Conservation (phyloP, 2,888 invertebrate species). For the Ochropacha duplaris region DNA sequence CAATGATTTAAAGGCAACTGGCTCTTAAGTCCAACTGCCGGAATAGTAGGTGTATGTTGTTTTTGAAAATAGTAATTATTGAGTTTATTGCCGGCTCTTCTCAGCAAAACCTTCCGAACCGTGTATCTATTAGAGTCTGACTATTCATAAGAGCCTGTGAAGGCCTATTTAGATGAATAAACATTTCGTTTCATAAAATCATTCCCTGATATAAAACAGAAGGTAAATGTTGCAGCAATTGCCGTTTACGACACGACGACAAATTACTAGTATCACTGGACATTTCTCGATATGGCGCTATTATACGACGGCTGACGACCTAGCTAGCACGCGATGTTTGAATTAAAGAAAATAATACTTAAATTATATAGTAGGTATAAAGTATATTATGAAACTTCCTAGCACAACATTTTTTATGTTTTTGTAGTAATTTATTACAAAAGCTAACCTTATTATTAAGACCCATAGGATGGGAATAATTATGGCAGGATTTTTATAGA, state of each 20-base stretch:
- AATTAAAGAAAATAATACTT: conserved; percentile 53
- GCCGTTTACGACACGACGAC: conserved; percentile 21
- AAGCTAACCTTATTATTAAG: neutral
- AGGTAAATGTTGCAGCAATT: neutral
- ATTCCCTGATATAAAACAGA: no score
- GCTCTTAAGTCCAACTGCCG: no score
- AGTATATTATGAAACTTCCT: conserved; percentile 1
- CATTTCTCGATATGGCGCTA: conserved; percentile 33
- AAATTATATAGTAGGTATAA: conserved; percentile 39
- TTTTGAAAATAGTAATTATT: no score
- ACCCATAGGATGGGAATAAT: neutral
- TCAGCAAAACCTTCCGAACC: no score
- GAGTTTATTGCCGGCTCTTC: no score
- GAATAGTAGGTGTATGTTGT: no score
- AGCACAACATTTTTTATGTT: neutral
- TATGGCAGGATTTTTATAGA: neutral
- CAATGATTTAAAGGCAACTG: no score
- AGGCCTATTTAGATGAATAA: no score
- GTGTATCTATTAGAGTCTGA: no score
- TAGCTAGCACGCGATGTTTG: conserved; percentile 51
- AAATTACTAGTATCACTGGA: conserved; percentile 34
- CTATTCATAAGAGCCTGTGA: no score
- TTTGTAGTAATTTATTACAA: neutral
- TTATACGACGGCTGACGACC: conserved; percentile 25
- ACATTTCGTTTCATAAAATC: no score